Evolutionary conservation across 1,140 invertebrate genomes (phyloP).

Genomic region (Papilio xuthus): DNA sequence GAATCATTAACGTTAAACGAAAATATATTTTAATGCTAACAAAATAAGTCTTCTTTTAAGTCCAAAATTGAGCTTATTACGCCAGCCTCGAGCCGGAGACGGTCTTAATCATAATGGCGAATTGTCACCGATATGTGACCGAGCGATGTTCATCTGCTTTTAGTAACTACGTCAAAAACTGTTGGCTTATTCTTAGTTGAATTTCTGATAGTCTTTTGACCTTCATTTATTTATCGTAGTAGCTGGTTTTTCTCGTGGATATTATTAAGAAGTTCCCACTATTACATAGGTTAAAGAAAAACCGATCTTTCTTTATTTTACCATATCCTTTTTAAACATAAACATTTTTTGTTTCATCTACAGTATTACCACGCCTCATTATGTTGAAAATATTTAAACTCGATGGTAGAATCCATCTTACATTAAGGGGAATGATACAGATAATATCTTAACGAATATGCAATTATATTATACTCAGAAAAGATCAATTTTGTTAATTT

Average conservation of each 20-base stretch:
- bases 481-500: neutral
- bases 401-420: no score
- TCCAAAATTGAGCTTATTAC: neutral
- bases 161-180: neutral
- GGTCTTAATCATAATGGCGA: slow-evolving; percentile 12
- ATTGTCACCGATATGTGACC: slow-evolving; percentile 20
- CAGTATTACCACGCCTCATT: neutral
- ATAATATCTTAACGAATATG: neutral
- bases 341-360: neutral
- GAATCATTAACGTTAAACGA: slow-evolving; percentile 9
- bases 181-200: neutral
- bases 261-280: neutral
- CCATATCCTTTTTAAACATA: neutral
- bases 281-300: neutral
- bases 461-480: neutral
- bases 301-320: neutral
- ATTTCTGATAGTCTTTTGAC: neutral
- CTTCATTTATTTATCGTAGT: neutral
- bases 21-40: neutral
- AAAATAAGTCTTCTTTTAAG: slow-evolving; percentile 12
- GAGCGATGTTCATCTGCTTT: slow-evolving; percentile 1
- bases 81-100: slow-evolving; percentile 20
- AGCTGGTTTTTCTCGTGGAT: neutral
- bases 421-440: neutral
- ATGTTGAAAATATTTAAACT: no score